Percentiles rank a stretch among this genome's conserved stretches.
Conservation (phyloP, 1,140 invertebrate genomes). For the Bombus balteatus region DNA sequence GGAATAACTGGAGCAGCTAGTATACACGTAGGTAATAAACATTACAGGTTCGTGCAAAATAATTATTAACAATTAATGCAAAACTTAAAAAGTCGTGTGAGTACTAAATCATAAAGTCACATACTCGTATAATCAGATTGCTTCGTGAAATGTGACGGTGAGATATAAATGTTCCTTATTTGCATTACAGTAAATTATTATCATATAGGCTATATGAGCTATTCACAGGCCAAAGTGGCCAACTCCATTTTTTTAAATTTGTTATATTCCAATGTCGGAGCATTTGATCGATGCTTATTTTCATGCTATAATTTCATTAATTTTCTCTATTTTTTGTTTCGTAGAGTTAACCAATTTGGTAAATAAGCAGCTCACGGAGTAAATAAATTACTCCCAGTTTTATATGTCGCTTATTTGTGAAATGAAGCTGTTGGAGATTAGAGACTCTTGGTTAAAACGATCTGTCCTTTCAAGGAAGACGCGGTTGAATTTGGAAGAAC, state of each 20-base stretch:
- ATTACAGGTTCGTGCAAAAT: background rate
- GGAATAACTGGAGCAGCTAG: background rate
- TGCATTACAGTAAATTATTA: background rate
- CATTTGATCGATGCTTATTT: no score
- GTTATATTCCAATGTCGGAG: no score
- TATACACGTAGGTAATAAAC: background rate
- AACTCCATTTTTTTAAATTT: no score
- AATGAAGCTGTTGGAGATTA: background rate
- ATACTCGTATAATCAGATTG: background rate
- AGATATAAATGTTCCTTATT: background rate
- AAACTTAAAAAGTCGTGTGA: no score
- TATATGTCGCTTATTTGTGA: background rate
- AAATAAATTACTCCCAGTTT: background rate
- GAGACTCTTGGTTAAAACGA: background rate
- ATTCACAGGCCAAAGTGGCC: no score
- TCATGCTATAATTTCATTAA: no score
- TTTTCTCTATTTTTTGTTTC: no score
- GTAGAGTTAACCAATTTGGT: no score
- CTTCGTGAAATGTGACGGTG: background rate
- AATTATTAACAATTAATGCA: background rate
- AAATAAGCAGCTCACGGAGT: no score
- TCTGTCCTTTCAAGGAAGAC: background rate
- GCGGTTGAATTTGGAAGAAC: background rate
- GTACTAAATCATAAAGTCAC: background rate
- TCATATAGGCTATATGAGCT: no score